These are phyloP conservation scores for Penaeus monodon DNA, from an alignment of 2,888 invertebrate species.

Conservation along the genomic window DNA sequence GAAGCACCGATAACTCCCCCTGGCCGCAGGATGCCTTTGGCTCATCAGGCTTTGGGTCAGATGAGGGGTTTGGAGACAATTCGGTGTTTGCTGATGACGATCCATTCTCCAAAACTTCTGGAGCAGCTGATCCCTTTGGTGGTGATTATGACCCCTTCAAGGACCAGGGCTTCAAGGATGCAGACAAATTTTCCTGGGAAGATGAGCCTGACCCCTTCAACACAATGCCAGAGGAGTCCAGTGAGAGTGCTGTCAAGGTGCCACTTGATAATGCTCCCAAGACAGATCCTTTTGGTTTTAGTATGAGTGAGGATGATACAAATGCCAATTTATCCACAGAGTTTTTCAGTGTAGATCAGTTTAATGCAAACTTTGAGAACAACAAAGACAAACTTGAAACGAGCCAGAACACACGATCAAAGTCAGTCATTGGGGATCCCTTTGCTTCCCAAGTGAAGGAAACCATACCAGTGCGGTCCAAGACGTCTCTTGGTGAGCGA, in stretches of 20 bases:
- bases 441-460: conserved; percentile 46
- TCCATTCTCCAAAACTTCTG: conserved; percentile 35
- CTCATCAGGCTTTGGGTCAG: conserved; percentile 40
- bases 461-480: conserved; percentile 55
- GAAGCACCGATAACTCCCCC: conserved; percentile 46
- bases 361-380: conserved; percentile 14
- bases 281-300: conserved; percentile 41
- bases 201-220: conserved; percentile 62
- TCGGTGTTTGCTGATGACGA: conserved; percentile 40
- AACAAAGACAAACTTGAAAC: not conserved
- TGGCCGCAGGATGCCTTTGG: conserved; percentile 55
- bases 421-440: conserved; percentile 63
- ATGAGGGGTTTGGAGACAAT: conserved; percentile 46
- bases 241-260: conserved; percentile 30
- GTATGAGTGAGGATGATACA: conserved; percentile 36
- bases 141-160: conserved; percentile 64
- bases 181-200: conserved; percentile 65
- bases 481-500: conserved; percentile 62
- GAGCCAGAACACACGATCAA: conserved; percentile 48
- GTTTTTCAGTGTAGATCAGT: conserved; percentile 26
- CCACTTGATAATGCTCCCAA: conserved; percentile 26
- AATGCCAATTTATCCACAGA: conserved; percentile 35
- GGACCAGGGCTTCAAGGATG: conserved; percentile 57
- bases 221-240: conserved; percentile 40
- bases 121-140: conserved; percentile 60